Evolutionary conservation across 2,888 invertebrate genomes (phyloP).

Genomic region (Julus scandinavius): DNA sequence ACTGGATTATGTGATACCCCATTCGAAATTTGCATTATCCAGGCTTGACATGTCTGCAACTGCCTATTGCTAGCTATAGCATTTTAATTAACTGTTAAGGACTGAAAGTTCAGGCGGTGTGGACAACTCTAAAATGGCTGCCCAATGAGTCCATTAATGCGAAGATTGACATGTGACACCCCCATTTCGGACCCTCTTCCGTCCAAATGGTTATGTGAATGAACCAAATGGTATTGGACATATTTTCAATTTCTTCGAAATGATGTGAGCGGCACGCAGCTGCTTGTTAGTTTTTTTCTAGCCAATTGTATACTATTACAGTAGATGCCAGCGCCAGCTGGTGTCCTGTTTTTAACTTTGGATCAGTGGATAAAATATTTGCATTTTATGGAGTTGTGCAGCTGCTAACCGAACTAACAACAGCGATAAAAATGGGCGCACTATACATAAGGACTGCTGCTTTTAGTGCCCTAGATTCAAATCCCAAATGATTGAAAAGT

Average conservation of each 20-base stretch:
- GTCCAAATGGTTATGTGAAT: background rate
- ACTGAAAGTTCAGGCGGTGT: background rate
- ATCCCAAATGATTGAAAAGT: background rate
- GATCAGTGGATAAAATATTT: background rate
- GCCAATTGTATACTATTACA: background rate
- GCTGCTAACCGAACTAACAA: background rate
- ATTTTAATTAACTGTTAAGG: background rate
- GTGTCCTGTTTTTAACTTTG: slow-evolving; percentile 15
- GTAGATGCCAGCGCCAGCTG: background rate
- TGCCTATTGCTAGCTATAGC: too few species aligned
- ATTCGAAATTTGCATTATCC: background rate
- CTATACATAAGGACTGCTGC: background rate
- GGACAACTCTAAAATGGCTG: background rate
- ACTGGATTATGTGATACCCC: background rate
- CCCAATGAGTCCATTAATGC: background rate
- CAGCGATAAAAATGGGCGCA: background rate
- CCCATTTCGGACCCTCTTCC: background rate
- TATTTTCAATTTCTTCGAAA: slow-evolving; percentile 11
- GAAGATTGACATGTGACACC: background rate
- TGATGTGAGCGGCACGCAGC: slow-evolving; percentile 1
- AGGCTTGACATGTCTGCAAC: background rate
- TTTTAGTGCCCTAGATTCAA: background rate
- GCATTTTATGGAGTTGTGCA: slow-evolving; percentile 38
- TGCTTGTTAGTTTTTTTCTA: background rate
- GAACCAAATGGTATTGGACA: slow-evolving; percentile 14